These are phyloP conservation scores for Drosophila villosipedis DNA, from an alignment of 2,888 invertebrate species.

Conservation along the genomic window DNA sequence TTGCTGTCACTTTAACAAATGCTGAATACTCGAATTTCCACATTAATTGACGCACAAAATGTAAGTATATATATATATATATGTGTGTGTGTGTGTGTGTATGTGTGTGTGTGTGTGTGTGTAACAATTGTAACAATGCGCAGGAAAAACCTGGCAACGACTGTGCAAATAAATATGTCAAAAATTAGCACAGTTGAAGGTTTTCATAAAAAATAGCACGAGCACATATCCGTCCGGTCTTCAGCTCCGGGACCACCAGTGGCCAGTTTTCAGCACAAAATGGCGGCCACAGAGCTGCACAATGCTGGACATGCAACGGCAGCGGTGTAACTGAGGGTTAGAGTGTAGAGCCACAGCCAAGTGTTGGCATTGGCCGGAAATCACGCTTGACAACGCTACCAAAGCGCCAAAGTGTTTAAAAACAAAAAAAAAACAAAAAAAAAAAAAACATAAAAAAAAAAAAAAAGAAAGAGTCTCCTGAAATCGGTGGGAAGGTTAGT, in stretches of 20 bases:
- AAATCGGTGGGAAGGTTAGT: background rate
- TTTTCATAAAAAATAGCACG: constrained; percentile 39
- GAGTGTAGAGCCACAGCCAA: constrained; percentile 24
- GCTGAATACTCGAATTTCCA: constrained; percentile 41
- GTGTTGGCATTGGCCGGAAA: constrained; percentile 69
- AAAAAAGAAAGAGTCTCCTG: constrained; percentile 25
- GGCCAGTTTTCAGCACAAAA: constrained; percentile 38
- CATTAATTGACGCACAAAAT: constrained; percentile 54
- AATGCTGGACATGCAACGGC: background rate
- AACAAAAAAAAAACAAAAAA: constrained; percentile 17
- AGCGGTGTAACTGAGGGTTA: background rate
- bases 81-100: constrained; percentile 4
- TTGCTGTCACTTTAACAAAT: constrained; percentile 47
- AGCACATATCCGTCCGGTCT: constrained; percentile 30
- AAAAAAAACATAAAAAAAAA: constrained; percentile 10
- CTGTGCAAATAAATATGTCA: constrained; percentile 65
- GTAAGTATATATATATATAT: constrained; percentile 4
- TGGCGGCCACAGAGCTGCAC: constrained; percentile 39
- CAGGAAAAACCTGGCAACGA: constrained; percentile 28
- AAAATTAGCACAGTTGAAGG: constrained; percentile 64
- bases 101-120: constrained; percentile 10
- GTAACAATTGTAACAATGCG: constrained; percentile 39
- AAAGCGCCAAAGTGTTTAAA: constrained; percentile 56
- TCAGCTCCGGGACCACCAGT: constrained; percentile 12
- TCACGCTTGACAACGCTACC: constrained; percentile 60